A percentile compares a stretch with the other conserved stretches of the same genome.
Conservation (phyloP, 2,113 vertebrate species). For the Nycticorax nycticorax region DNA sequence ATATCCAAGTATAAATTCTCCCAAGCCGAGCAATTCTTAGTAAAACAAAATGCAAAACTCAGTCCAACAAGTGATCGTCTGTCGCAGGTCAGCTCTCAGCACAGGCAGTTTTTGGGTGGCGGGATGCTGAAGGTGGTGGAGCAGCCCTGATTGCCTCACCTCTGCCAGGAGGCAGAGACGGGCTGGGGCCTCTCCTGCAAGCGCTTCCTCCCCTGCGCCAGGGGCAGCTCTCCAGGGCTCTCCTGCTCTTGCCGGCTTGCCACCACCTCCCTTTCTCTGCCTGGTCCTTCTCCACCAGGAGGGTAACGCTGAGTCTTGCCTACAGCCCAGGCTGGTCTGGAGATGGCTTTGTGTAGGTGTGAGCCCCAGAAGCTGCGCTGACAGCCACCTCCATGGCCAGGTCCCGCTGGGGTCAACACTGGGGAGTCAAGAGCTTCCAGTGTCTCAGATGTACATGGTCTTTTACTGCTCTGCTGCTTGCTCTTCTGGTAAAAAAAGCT, state of each 20-base stretch:
- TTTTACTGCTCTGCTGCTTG: not conserved
- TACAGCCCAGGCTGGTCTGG: not conserved
- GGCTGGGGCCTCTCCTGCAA: not conserved
- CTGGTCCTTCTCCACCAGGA: not conserved
- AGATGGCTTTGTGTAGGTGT: not conserved
- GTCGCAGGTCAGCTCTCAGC: not conserved
- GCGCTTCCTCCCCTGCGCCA: accelerated
- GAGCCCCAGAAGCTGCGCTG: not conserved
- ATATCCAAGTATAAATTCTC: constrained; percentile 48
- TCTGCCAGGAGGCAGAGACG: not conserved
- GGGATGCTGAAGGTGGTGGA: not conserved
- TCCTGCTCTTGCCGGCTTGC: not conserved
- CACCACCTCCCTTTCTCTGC: not conserved
- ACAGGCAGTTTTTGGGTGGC: not conserved
- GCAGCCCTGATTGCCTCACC: not conserved
- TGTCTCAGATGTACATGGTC: not conserved
- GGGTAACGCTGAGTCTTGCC: not conserved
- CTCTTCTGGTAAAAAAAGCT: not conserved
- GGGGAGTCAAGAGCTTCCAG: not conserved
- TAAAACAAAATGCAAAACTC: not conserved
- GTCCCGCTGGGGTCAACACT: not conserved
- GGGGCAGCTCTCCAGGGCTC: not conserved
- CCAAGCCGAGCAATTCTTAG: not conserved
- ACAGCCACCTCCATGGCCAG: not conserved
- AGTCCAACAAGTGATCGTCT: accelerated